Evolutionary conservation across 2,888 invertebrate genomes (phyloP).

Genomic region (Chironomus tentans): DNA sequence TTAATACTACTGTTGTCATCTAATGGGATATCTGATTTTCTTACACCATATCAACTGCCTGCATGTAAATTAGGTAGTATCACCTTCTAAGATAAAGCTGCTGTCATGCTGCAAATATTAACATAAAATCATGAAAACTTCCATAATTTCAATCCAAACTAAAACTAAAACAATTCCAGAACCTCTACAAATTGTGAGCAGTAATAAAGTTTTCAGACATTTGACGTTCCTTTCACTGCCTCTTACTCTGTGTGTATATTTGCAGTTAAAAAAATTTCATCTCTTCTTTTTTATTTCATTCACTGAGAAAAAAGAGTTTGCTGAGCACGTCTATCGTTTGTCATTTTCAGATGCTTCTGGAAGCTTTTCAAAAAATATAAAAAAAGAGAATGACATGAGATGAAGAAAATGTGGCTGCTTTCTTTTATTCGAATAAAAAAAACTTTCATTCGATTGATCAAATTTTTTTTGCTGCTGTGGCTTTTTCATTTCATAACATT

Average conservation of each 20-base stretch:
- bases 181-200: neutral
- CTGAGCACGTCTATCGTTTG: neutral
- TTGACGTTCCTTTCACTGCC: neutral
- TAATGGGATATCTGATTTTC: too few species aligned
- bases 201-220: neutral
- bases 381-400: neutral
- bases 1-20: too few species aligned
- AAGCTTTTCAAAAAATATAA: neutral
- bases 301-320: neutral
- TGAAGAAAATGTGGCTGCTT: neutral
- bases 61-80: too few species aligned
- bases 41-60: too few species aligned
- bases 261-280: neutral
- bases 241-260: too few species aligned
- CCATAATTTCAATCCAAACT: too few species aligned
- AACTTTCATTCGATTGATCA: neutral
- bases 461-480: neutral
- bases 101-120: too few species aligned
- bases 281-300: neutral
- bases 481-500: neutral
- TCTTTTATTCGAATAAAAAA: neutral
- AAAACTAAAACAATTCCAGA: neutral
- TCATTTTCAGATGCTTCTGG: conserved; percentile 1
- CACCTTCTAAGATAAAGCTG: too few species aligned
- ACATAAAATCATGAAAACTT: too few species aligned